Evolutionary conservation across 2,888 invertebrate species (phyloP).

Genomic region (Brachyptera putata): DNA sequence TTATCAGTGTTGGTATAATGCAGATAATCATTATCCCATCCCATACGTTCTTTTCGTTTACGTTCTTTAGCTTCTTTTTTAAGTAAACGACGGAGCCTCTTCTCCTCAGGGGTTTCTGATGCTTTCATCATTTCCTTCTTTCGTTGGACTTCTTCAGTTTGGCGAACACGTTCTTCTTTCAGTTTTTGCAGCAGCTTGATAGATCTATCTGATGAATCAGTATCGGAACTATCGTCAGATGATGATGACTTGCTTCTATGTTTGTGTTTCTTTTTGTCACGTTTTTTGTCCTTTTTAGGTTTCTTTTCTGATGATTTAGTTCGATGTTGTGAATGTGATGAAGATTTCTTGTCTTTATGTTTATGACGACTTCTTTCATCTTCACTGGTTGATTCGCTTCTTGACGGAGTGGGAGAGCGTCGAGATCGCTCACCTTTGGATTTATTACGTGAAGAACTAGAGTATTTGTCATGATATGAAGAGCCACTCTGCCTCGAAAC

Average conservation of each 20-base stretch:
- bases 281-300: background rate
- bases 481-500: too few species aligned
- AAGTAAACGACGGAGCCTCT: conserved; percentile 71
- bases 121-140: conserved; percentile 77
- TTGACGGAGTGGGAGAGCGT: background rate
- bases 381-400: background rate
- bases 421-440: background rate
- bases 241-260: conserved; percentile 6
- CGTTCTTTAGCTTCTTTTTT: conserved; percentile 92
- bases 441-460: background rate
- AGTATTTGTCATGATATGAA: background rate
- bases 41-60: conserved; percentile 85
- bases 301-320: background rate
- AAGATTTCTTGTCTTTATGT: background rate
- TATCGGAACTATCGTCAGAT: conserved; percentile 25
- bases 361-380: background rate
- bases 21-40: conserved; percentile 95
- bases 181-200: conserved; percentile 66
- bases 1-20: conserved; percentile 98
- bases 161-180: conserved; percentile 63
- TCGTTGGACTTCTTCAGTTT: conserved; percentile 60
- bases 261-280: background rate
- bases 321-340: background rate
- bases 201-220: conserved; percentile 51
- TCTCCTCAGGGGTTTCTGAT: conserved; percentile 94